Conservation (phyloP, 2,888 invertebrate genomes). For the Sesamia inferens region DNA sequence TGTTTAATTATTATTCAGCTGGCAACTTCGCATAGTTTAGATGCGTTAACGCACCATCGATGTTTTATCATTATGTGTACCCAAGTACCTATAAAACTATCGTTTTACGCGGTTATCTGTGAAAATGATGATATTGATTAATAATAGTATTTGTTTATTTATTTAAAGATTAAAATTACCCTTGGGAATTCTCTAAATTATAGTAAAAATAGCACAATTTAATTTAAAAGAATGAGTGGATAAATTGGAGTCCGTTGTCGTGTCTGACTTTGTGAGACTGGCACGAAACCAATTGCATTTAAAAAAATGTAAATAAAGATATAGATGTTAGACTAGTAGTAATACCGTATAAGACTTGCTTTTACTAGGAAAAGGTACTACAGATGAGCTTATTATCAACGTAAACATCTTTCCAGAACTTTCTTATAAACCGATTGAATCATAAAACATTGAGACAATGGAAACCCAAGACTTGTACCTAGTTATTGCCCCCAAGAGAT, state of each 20-base stretch:
- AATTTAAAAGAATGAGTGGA: not conserved
- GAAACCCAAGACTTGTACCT: slow-evolving; percentile 33
- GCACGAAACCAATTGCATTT: not conserved
- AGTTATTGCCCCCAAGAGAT: slow-evolving; percentile 47
- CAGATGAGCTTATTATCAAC: not conserved
- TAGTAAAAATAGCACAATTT: not conserved
- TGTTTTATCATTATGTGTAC: too few relatives aligned
- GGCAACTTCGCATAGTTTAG: too few relatives aligned
- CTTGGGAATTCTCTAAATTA: not conserved
- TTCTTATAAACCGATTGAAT: slow-evolving; percentile 20
- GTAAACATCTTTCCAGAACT: slow-evolving; percentile 1
- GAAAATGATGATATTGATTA: too few relatives aligned
- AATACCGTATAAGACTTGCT: too few relatives aligned
- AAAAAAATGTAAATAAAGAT: too few relatives aligned
- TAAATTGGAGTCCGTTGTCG: too few relatives aligned
- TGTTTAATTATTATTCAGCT: not conserved
- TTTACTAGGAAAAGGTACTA: not conserved
- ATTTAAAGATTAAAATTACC: too few relatives aligned
- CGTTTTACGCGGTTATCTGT: too few relatives aligned
- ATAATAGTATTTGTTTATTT: too few relatives aligned
- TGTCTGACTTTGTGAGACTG: not conserved
- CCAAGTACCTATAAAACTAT: not conserved
- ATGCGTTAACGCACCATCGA: too few relatives aligned
- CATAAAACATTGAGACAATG: slow-evolving; percentile 33
- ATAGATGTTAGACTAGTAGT: too few relatives aligned